Base-by-base conservation (phyloP, 2,888 invertebrate species). In the Zygaena filipendulae region DNA sequence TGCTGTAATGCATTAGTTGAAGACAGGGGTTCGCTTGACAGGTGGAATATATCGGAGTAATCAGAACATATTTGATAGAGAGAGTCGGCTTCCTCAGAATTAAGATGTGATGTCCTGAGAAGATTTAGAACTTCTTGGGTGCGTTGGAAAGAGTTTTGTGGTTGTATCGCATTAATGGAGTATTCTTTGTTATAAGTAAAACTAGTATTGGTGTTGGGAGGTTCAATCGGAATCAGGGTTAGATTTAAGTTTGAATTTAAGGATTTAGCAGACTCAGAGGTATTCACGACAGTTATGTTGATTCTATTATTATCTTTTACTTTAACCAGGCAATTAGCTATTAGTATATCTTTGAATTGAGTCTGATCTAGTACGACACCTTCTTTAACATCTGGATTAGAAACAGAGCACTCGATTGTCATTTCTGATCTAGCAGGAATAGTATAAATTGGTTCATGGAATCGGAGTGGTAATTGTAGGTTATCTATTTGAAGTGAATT, bases 1-100 rank as follows among this genome's bases (percentile, higher is more conserved):
- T 39, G 39, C 11, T 35, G 8, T 1, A 42, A n/a, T 8, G 26
- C 21, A n/a, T 31, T 13, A n/a, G 33, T 35, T 13, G 7, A 4
- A 11, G 25, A 10, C 4, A 25, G 20, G 11, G 20, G 21, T 8
- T 31, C 26, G 5, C 19, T 23, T 4, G 27, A 18, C 9, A 27
- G 12, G 11, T 31, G 27, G 10, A 31, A 23, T n/a, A 27, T 27
- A 22, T 41, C 41, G 1, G 34, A 33, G 14, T 27, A 39, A n/a
- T 38, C 16, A 3, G 32, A 27, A 25, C 39, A 40, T 7, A 36
- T 3, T 10, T 36, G 10, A 1, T 8, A 8, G 1, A 42, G 19
- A 5, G 35, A 22, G 4, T 27, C 18, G 6, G 2, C 14, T 25
- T 40, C 40, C 35, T 44, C 38, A 1, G 10, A 2, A 23, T 40